Base-by-base conservation (phyloP, 2,888 invertebrate species). In the Cecidostiba fungosa region DNA sequence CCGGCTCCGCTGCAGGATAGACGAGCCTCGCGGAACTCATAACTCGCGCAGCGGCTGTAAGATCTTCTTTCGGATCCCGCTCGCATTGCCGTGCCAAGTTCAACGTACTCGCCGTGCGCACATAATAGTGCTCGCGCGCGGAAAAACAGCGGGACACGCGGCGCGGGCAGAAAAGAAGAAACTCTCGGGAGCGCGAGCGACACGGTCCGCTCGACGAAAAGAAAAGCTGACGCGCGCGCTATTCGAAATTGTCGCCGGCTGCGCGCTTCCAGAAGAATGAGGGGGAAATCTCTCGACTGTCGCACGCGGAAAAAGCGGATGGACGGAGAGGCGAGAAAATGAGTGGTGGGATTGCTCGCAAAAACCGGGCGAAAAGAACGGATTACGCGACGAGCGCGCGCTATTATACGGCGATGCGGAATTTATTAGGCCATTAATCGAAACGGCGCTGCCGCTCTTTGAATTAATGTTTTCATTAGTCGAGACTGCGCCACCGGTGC, bases 101-200 rank as follows among this genome's bases (percentile, higher is more conserved):
- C 91, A 91, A 91, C 83, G 91, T 88, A 90, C 90, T 4, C 19
- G 54, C 88, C 88, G 82, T 88, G 89, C 19, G 29, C 26, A 29
- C 23, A 32, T 91, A 91, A 91, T 90, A 80, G 19, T n/a, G 1
- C 50, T 23, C 69, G 14, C 47, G 3, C 43, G 1, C 19, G 36
- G 54, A 50, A 70, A 81, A 70, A 26, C 16, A 50, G 32, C 19
- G 14, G 47, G n/a, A 6, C 43, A 5, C 23, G 36, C 23, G 36
- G 36, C 50, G 14, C 16, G 54, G 8, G 70, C 16, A 59, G 29
- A 59, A 36, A 50, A 26, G 43, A 69, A 73, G 26, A 77, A 70
- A 77, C 23, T 59, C 23, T 0, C 5, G 12, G 1, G 59, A 1
- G 19, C 19, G 72, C 36, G 70, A 23, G 62, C 10, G 29, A 69